Percentiles rank a stretch among this genome's conserved stretches.
phyloP scores from a whole-genome alignment of 2,797 vertebrate species.

The Poecile montanus region DNA sequence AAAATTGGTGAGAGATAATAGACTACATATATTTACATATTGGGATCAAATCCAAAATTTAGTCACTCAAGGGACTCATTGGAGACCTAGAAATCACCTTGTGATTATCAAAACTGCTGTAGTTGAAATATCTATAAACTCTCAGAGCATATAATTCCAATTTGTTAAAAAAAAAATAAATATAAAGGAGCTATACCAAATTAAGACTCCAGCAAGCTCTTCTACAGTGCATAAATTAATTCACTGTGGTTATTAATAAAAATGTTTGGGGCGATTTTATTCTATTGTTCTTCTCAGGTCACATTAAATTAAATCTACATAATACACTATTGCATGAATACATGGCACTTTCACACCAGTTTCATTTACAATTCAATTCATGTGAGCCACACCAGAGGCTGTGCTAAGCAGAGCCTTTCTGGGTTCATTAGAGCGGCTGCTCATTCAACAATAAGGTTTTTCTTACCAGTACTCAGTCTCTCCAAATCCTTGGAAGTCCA shows the following conservation, averaged over 20 bases:
- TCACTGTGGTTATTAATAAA: background rate
- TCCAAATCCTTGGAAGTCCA: slow-evolving; percentile 24
- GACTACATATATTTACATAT: background rate
- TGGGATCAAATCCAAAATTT: background rate
- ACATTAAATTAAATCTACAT: background rate
- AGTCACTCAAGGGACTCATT: background rate
- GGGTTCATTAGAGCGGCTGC: slow-evolving; percentile 4
- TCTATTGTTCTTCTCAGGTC: background rate
- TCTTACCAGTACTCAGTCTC: background rate
- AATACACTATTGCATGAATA: background rate
- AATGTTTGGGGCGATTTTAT: background rate
- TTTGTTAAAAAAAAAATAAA: background rate
- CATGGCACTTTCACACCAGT: background rate
- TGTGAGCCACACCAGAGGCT: background rate
- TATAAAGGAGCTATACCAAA: background rate
- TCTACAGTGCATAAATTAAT: background rate
- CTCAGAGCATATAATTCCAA: background rate
- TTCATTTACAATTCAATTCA: slow-evolving; percentile 13
- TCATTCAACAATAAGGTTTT: slow-evolving; percentile 23
- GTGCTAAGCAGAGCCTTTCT: background rate
- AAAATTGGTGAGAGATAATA: background rate
- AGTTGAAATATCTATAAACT: background rate
- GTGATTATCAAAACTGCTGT: background rate
- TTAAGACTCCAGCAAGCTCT: background rate
- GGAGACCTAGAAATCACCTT: background rate